Evolutionary conservation across 2,888 invertebrate genomes (phyloP).

Genomic region (Crepidodera aurea): DNA sequence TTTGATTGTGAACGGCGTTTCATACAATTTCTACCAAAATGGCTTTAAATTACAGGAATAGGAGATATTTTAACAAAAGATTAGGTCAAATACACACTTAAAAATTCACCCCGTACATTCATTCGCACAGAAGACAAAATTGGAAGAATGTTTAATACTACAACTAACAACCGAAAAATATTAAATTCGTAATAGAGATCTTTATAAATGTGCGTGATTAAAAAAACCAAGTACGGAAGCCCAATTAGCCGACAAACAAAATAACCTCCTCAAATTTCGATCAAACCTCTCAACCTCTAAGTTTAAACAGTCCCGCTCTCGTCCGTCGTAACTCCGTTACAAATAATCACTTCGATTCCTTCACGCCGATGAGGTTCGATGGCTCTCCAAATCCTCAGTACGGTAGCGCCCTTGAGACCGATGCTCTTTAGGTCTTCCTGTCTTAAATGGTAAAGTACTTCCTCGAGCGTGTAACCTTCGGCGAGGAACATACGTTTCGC

Average conservation of each 20-base stretch:
- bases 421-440: constrained; percentile 84
- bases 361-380: constrained; percentile 71
- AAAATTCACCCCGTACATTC: no score
- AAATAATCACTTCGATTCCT: constrained; percentile 38
- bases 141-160: no score
- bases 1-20: no score
- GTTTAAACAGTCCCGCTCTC: constrained; percentile 43
- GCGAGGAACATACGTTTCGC: constrained; percentile 73
- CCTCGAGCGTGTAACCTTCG: constrained; percentile 82
- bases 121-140: no score
- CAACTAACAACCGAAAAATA: no score
- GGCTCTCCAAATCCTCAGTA: constrained; percentile 86
- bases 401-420: constrained; percentile 82
- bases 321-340: constrained; percentile 45
- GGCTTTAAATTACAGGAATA: no score
- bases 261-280: neutral
- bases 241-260: neutral
- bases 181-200: no score
- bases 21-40: no score
- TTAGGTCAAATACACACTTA: no score
- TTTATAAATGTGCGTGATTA: no score
- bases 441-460: constrained; percentile 80
- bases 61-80: no score
- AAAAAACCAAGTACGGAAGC: constrained; percentile 20
- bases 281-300: neutral